Evolutionary conservation across 2,113 vertebrate species (phyloP), one percentile per base, ranked within the genome.

Genomic region (Todiramphus chloris): DNA sequence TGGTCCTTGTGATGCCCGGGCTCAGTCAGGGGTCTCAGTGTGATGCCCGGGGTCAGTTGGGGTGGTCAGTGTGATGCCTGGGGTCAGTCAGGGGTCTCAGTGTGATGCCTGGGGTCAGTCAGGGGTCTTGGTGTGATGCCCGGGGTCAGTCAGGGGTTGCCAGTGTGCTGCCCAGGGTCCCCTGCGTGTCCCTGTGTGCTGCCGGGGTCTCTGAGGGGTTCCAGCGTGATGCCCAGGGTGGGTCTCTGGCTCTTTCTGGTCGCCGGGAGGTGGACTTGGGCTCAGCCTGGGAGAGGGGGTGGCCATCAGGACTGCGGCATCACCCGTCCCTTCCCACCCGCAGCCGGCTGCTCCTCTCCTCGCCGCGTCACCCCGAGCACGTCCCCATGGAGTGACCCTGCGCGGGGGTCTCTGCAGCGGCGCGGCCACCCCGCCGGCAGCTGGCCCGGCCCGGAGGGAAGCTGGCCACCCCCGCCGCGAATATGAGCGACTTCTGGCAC

Each of bases 401-500:
- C 2, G 0, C 0, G 1, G 83, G 72, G 83, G 66, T 92, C 78
- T 43, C 55, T 24, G 77, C 43, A 53, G 41, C 7, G 5, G 67
- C 10, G 3, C 15, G 3, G 80, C 66, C 35, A 58, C 75, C 73
- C 67, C 27, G 51, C 46, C 3, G 21, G 73, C 59, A 21, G 79
- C 64, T 27, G 15, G 46, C 44, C 30, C 24, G 3, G 33, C 69
- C 8, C 9, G 24, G 67, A 39, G 94, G 21, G 78, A 97, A 96
- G 67, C 96, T 96, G 98, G 98, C 96, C 86, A 68, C 94, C 30
- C 43, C 90, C 46, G 24, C 23, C 46, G 41, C 97, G 5, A 98
- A 97, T 77, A 99, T 99, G 99, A 99, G 99, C 19, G 99, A 99
- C 87, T 99, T 99, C 96, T 99, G 99, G 99, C 99, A 99, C 98